Conservation (phyloP, 2,113 vertebrate genomes). For the Melanostigma gelatinosum region DNA sequence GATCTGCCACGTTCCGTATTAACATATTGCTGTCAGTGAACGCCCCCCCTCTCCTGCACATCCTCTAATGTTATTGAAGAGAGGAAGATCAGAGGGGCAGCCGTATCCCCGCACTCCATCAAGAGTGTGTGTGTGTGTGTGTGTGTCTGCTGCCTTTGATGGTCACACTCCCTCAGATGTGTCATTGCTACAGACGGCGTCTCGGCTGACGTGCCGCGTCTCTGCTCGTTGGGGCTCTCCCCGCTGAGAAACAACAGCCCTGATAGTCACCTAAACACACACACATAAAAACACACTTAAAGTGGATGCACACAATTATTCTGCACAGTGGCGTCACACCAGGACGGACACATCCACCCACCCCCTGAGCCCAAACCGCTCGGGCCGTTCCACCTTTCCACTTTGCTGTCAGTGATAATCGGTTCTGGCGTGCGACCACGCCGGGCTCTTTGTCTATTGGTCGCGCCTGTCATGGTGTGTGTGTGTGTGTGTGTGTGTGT, state of each 20-base stretch:
- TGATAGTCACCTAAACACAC: slow-evolving; percentile 26
- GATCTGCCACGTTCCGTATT: slow-evolving; percentile 57
- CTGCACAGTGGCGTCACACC: slow-evolving; percentile 14
- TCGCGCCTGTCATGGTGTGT: no score
- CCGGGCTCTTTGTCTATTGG: slow-evolving; percentile 66
- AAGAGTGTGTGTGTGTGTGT: slow-evolving; percentile 31
- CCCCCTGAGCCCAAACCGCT: slow-evolving; percentile 22
- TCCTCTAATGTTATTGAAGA: slow-evolving; percentile 72
- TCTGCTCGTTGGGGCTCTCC: slow-evolving; percentile 49
- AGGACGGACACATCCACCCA: slow-evolving; percentile 32
- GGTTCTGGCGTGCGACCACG: slow-evolving; percentile 61
- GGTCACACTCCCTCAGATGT: slow-evolving; percentile 77
- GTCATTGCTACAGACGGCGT: slow-evolving; percentile 61
- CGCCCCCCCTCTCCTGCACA: slow-evolving; percentile 23
- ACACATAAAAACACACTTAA: slow-evolving; percentile 9
- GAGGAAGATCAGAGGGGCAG: slow-evolving; percentile 73
- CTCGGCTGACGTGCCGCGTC: slow-evolving; percentile 56
- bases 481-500: neutral
- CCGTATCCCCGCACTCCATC: slow-evolving; percentile 72
- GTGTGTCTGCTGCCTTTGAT: slow-evolving; percentile 71
- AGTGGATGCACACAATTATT: slow-evolving; percentile 26
- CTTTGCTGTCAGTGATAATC: slow-evolving; percentile 69
- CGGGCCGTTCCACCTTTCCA: slow-evolving; percentile 58
- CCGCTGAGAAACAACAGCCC: slow-evolving; percentile 50
- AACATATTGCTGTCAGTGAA: slow-evolving; percentile 67